Conservation (phyloP, 30 jellyfish, hydroid and myxozoan species). For the Mastigias papua region DNA sequence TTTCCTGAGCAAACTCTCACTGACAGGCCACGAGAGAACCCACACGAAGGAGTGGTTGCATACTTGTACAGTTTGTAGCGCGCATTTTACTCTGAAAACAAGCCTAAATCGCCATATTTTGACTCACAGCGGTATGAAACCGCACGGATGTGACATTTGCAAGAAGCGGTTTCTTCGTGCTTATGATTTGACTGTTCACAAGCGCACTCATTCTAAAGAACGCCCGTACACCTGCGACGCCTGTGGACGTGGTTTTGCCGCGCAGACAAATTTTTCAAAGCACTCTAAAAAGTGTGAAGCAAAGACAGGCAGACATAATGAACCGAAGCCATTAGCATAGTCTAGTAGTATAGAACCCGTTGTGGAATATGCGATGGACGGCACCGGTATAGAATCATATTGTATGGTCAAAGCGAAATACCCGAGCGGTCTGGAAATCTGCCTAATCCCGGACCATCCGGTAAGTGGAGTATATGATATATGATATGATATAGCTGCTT, state of each 20-base stretch:
- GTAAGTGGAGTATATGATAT: no score
- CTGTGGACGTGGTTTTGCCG: constrained; percentile 44
- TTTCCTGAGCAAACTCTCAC: constrained; percentile 3
- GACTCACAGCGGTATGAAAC: constrained; percentile 30
- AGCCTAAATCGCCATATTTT: constrained; percentile 18
- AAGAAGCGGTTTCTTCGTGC: constrained; percentile 33
- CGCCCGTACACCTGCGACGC: constrained; percentile 27
- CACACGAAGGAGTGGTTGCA: constrained; percentile 27
- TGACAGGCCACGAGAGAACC: constrained; percentile 13
- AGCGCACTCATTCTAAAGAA: constrained; percentile 35
- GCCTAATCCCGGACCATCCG: no score
- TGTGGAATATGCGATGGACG: no score
- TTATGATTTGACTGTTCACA: constrained; percentile 32
- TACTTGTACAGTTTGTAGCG: constrained; percentile 35
- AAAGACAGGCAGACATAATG: not conserved
- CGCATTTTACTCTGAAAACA: constrained; percentile 22
- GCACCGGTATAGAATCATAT: no score
- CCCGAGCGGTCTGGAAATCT: no score
- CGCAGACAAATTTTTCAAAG: constrained; percentile 28
- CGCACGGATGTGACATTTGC: constrained; percentile 52
- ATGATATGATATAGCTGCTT: no score
- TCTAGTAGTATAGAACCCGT: no score
- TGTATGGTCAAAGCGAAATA: no score
- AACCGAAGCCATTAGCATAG: no score
- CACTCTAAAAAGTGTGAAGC: constrained; percentile 14